Percentiles rank a stretch among this genome's conserved stretches.
Evolutionary conservation across 2,797 vertebrate genomes (phyloP).

Genomic region (Sphenodon punctatus): DNA sequence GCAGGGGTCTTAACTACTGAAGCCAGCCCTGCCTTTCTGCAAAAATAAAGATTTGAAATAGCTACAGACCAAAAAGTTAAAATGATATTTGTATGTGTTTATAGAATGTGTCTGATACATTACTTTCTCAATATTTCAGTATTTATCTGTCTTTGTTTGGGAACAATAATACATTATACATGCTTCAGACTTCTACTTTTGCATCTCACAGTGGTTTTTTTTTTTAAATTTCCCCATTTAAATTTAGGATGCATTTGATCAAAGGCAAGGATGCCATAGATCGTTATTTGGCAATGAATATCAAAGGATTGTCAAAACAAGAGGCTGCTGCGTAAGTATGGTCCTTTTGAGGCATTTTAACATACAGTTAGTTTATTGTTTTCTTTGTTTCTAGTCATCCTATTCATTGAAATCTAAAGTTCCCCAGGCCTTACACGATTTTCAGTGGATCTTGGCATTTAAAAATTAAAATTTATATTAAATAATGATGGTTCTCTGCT

Average conservation of each 20-base stretch:
- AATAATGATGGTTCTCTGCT: slow-evolving; percentile 76
- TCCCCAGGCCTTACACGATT: slow-evolving; percentile 66
- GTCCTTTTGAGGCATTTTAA: slow-evolving; percentile 68
- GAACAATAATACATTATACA: slow-evolving; percentile 50
- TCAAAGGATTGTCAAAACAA: slow-evolving; percentile 82
- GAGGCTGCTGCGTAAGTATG: slow-evolving; percentile 81
- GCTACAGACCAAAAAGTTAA: slow-evolving; percentile 37
- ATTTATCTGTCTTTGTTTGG: slow-evolving; percentile 48
- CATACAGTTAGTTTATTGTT: slow-evolving; percentile 73
- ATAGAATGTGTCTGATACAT: slow-evolving; percentile 43
- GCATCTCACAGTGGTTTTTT: slow-evolving; percentile 58
- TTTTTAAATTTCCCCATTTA: slow-evolving; percentile 73
- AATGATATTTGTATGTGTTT: slow-evolving; percentile 49
- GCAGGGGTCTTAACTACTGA: background rate
- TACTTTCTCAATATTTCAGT: slow-evolving; percentile 59
- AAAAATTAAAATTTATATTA: slow-evolving; percentile 79
- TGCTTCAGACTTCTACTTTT: slow-evolving; percentile 62
- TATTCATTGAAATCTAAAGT: slow-evolving; percentile 72
- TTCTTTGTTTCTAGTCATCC: slow-evolving; percentile 73
- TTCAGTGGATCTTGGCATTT: slow-evolving; percentile 69
- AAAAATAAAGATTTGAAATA: slow-evolving; percentile 45
- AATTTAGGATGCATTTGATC: slow-evolving; percentile 80
- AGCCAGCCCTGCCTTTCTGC: slow-evolving; percentile 4
- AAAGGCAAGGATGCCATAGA: slow-evolving; percentile 80
- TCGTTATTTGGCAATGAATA: slow-evolving; percentile 76